Evolutionary conservation across 2,113 vertebrate genomes (phyloP).

Genomic region (Lynx canadensis): DNA sequence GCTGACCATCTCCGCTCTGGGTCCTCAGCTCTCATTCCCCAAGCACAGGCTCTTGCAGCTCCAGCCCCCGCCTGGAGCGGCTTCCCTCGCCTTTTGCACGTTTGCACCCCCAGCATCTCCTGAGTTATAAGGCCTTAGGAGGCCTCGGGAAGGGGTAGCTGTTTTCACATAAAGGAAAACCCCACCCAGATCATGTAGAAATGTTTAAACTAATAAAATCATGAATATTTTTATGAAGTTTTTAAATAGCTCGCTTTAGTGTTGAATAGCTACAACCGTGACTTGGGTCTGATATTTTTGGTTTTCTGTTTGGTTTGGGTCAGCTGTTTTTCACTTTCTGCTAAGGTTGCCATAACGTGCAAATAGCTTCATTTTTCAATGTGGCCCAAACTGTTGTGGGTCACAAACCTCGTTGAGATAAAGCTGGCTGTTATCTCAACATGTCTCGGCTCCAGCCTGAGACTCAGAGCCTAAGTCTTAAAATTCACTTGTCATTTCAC

Average conservation of each 20-base stretch:
- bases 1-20: background rate
- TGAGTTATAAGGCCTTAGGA: conserved; percentile 57
- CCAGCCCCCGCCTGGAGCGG: conserved; percentile 27
- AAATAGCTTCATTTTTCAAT: conserved; percentile 72
- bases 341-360: background rate
- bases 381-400: conserved; percentile 28
- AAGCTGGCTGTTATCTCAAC: conserved; percentile 74
- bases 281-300: conserved; percentile 67
- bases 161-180: conserved; percentile 51
- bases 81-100: conserved; percentile 72
- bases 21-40: background rate
- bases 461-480: background rate
- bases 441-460: background rate
- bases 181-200: conserved; percentile 78
- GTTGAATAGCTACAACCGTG: conserved; percentile 65
- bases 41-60: background rate
- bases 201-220: conserved; percentile 80
- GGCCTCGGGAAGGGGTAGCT: conserved; percentile 59
- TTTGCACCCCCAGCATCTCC: conserved; percentile 70
- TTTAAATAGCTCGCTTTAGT: conserved; percentile 78
- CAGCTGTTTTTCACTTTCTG: conserved; percentile 42
- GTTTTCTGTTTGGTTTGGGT: conserved; percentile 40
- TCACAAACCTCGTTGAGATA: conserved; percentile 70
- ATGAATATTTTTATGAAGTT: conserved; percentile 81
- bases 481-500: conserved; percentile 22